Percentiles rank a stretch among this genome's conserved stretches.
phyloP scores from a whole-genome alignment of 1,140 invertebrate species.

The Drosophila sulfurigaster region DNA sequence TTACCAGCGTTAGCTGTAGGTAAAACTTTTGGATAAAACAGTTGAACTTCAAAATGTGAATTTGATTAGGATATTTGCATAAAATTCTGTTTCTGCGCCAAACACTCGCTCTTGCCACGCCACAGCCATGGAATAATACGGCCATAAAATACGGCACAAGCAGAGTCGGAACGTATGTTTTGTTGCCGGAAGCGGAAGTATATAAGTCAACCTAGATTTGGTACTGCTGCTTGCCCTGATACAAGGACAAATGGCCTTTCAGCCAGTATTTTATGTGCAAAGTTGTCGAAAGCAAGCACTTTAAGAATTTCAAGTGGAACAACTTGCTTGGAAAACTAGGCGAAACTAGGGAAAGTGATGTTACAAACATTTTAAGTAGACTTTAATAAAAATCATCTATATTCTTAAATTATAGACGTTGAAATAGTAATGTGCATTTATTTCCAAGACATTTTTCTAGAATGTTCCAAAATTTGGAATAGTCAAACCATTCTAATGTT shows the following conservation, averaged over 20 bases:
- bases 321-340: conserved; percentile 1
- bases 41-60: conserved; percentile 84
- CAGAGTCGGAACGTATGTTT: conserved; percentile 61
- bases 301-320: conserved; percentile 34
- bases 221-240: conserved; percentile 46
- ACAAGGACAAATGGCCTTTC: conserved; percentile 69
- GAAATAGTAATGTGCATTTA: no score
- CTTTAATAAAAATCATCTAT: no score
- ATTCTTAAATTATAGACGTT: neutral
- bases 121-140: conserved; percentile 42
- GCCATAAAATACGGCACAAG: conserved; percentile 48
- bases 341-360: conserved; percentile 1
- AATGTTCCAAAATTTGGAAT: no score
- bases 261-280: conserved; percentile 40
- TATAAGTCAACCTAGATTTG: conserved; percentile 70
- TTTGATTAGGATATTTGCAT: conserved; percentile 85
- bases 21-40: conserved; percentile 84
- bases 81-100: conserved; percentile 75
- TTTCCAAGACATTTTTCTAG: no score
- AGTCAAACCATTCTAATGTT: no score
- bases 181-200: conserved; percentile 69
- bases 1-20: conserved; percentile 47
- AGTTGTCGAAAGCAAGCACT: conserved; percentile 33
- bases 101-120: conserved; percentile 5
- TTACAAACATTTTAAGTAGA: neutral